Evolutionary conservation across 2,113 vertebrate genomes (phyloP).

Genomic region (Cynoglossus semilaevis): DNA sequence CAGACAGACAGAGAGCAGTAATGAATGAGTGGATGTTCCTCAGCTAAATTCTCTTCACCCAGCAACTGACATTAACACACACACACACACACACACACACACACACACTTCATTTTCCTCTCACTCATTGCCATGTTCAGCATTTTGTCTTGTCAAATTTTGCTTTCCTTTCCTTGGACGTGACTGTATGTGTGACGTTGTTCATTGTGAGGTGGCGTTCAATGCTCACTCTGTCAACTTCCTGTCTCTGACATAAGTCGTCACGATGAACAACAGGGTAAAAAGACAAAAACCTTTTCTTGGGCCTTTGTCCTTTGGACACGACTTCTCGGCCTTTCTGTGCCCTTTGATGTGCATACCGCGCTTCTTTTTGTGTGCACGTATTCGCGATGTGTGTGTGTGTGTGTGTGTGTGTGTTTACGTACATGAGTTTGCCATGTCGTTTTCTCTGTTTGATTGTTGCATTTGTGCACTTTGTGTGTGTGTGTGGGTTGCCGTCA

Average conservation of each 20-base stretch:
- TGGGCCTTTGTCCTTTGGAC: conserved; percentile 16
- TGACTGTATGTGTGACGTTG: background rate
- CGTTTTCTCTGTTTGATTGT: conserved; percentile 43
- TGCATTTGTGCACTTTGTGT: conserved; percentile 42
- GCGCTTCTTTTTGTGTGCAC: conserved; percentile 15
- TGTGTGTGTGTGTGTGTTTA: conserved; percentile 22
- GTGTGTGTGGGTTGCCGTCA: conserved; percentile 34
- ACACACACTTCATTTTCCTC: conserved; percentile 8
- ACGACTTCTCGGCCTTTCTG: conserved; percentile 27
- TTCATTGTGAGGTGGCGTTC: conserved; percentile 11
- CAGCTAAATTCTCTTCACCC: conserved; percentile 58
- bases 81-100: conserved; percentile 5
- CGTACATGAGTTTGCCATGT: conserved; percentile 27
- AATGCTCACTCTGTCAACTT: conserved; percentile 45
- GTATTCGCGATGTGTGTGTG: conserved; percentile 18
- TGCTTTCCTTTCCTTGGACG: conserved; percentile 1
- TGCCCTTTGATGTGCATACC: conserved; percentile 50
- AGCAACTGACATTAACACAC: conserved; percentile 57
- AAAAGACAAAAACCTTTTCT: conserved; percentile 6
- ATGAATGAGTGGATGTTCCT: conserved; percentile 66
- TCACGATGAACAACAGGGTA: conserved; percentile 3
- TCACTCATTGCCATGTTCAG: background rate
- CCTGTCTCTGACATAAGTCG: conserved; percentile 41
- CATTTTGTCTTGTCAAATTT: background rate
- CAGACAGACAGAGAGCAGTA: conserved; percentile 36